Evolutionary conservation across 2,113 vertebrate species (phyloP), one percentile per base, ranked within the genome.

Genomic region (Mormyrus iriodes): DNA sequence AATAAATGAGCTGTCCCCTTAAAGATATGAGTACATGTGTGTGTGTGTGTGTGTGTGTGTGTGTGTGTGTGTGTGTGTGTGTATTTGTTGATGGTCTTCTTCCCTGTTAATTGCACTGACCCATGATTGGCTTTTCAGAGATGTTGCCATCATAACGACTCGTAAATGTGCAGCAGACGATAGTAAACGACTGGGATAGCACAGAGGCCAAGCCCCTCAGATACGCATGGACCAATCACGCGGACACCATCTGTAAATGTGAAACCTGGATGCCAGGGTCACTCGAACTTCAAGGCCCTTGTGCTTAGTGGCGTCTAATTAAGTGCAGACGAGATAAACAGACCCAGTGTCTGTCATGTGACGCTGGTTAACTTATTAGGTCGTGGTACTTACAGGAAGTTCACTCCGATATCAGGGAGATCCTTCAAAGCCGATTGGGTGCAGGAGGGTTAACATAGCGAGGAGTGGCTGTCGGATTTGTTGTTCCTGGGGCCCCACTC

Each of bases 301-400:
- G 92, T 69, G 94, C 94, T 94, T 94, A 91, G 91, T 93, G 90
- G 89, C 89, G 93, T 93, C 93, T 94, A 95, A 96, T 95, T 94
- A 95, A 92, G 90, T 53, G 51, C 92, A 92, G 94, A 91, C 89
- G 83, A 90, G 89, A 87, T 52, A 91, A 69, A 82, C 86, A 89
- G 73, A 88, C 89, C 90, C 89, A 91, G 92, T 90, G 93, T 94
- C 92, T 92, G 93, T 94, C 92, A 93, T 91, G 87, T 90, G 91
- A 82, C 90, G 91, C 86, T 91, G 93, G 93, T 90, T 89, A 91
- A 93, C 92, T 93, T 94, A 92, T 95, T 94, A 93, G 93, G 94
- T 93, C 90, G 85, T 86, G 90, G 90, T 94, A 95, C 94, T 94
- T 94, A 95, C 92, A 88, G 86, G 90, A 90, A 91, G 91, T 92